Evolutionary conservation across 1,140 invertebrate species (phyloP), one percentile per base, ranked within the genome.

Genomic region (Tribolium madens): DNA sequence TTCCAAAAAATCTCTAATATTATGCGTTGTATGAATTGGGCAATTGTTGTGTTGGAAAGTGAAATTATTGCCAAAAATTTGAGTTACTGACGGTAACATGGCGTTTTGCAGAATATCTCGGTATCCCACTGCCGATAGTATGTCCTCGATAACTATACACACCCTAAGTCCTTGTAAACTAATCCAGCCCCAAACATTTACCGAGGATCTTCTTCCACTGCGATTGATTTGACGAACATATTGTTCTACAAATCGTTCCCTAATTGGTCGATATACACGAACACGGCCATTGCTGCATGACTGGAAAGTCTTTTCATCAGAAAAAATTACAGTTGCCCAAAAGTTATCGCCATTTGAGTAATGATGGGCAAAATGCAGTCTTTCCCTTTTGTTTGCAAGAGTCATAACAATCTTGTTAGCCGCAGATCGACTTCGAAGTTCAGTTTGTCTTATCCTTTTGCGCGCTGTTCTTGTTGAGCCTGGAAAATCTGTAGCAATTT

Each of bases 231-330:
- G 0, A n/a, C 21, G 5, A 7, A 69, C 31, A 36, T 6, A 69
- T 12, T 31, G 12, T 69, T 46, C 64, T 10, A 1, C 2, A 15
- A 13, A 69, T 3, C 64, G 26, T 2, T 1, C 12, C 1, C 21
- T 36, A 10, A 15, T 12, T 69, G 64, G 64, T 69, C 33, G 36
- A 69, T 69, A 69, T 2, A 69, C 26, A n/a, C 31, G 5, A 1
- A 42, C 18, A 2, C 14, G 0, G 3, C 64, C 31, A 7, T 69
- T 46, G 15, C 12, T 1, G 9, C 14, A 42, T 10, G 64, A 69
- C 17, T 69, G 33, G 17, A 69, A 69, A 7, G 17, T 0, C 12
- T 69, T 69, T 14, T 69, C 31, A 31, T 69, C 31, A 14, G 50
- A 52, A 17, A 52, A 52, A 6, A 52, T 9, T 4, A 52, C 50